Conservation (phyloP, 2,888 invertebrate species). For the Dolichomitus sp. region DNA sequence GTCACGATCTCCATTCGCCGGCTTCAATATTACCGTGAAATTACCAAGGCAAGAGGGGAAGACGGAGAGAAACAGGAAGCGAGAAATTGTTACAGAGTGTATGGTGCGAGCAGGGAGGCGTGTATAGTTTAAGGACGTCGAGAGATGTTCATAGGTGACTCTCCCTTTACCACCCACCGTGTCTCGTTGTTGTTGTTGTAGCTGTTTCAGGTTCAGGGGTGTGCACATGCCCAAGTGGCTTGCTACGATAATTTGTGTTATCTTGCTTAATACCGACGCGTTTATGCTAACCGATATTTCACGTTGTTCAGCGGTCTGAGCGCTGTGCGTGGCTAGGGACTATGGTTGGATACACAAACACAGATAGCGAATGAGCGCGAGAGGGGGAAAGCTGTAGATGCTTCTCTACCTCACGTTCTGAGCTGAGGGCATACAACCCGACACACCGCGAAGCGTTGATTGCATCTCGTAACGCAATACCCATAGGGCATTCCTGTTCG, state of each 20-base stretch:
- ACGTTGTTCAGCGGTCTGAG: conserved; percentile 61
- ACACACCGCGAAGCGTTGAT: conserved; percentile 72
- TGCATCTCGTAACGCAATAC: conserved; percentile 73
- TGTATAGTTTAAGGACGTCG: conserved; percentile 44
- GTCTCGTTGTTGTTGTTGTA: conserved; percentile 19
- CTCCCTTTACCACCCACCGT: conserved; percentile 71
- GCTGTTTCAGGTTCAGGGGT: conserved; percentile 65
- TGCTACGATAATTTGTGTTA: conserved; percentile 77
- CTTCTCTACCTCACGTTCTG: conserved; percentile 51
- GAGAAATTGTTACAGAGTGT: conserved; percentile 38
- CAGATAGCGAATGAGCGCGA: conserved; percentile 15
- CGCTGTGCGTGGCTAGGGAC: conserved; percentile 12
- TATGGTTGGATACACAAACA: neutral
- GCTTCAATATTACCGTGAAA: conserved; percentile 55
- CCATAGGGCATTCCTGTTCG: conserved; percentile 57
- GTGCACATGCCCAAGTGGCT: conserved; percentile 65
- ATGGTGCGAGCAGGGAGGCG: neutral
- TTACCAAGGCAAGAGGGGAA: conserved; percentile 35
- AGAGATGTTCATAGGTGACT: conserved; percentile 22
- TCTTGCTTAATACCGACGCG: conserved; percentile 72
- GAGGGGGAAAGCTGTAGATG: conserved; percentile 31
- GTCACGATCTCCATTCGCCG: conserved; percentile 22
- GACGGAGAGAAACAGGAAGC: conserved; percentile 13
- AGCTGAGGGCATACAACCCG: conserved; percentile 62
- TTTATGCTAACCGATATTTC: conserved; percentile 74